Evolutionary conservation across 2,888 invertebrate species (phyloP).

Genomic region (Pandemis cinnamomeana): DNA sequence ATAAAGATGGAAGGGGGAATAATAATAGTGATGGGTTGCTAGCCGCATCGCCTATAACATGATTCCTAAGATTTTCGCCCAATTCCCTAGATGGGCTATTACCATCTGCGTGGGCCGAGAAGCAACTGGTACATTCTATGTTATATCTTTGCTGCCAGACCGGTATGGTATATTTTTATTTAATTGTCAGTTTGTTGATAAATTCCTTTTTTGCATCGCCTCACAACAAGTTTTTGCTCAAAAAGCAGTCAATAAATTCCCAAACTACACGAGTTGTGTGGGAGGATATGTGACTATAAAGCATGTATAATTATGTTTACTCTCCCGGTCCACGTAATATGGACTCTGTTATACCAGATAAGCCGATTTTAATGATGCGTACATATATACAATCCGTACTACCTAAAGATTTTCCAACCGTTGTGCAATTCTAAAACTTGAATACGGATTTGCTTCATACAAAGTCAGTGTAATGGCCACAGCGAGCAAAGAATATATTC

Average conservation of each 20-base stretch:
- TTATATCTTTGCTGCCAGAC: too few relatives aligned
- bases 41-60: too few relatives aligned
- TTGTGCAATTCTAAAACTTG: not conserved
- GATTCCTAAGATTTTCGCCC: too few relatives aligned
- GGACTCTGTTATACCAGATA: conserved; percentile 35
- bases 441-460: not conserved
- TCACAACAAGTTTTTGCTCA: not conserved
- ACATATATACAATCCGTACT: conserved; percentile 30
- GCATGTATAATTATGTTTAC: conserved; percentile 38
- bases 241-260: conserved; percentile 5
- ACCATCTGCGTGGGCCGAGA: too few relatives aligned
- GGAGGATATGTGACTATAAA: conserved; percentile 26
- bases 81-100: too few relatives aligned
- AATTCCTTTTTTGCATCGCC: too few relatives aligned
- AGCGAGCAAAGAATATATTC: too few relatives aligned
- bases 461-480: not conserved
- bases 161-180: too few relatives aligned
- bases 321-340: conserved; percentile 29
- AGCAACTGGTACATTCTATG: too few relatives aligned
- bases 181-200: too few relatives aligned
- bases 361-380: conserved; percentile 42
- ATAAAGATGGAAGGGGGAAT: too few relatives aligned
- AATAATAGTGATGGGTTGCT: too few relatives aligned
- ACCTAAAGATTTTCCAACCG: conserved; percentile 24
- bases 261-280: conserved; percentile 16